A percentile compares a stretch with the other conserved stretches of the same genome.
Conservation (phyloP, 2,888 invertebrate species). For the Nomada flava region DNA sequence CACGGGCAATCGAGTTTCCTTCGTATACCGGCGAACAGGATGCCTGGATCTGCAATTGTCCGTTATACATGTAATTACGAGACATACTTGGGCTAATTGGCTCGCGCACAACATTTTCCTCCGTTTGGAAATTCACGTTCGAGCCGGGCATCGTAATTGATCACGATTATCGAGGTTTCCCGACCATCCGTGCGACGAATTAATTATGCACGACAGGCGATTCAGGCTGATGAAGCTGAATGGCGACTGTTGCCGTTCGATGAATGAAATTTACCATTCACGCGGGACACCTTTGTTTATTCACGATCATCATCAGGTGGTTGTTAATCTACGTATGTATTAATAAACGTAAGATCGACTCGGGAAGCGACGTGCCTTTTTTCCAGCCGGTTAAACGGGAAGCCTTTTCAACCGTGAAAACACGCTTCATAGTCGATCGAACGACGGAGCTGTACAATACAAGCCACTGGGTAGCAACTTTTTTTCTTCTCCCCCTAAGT, state of each 20-base stretch:
- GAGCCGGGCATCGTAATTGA: conserved; percentile 33
- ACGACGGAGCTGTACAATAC: conserved; percentile 27
- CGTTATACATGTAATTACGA: conserved; percentile 51
- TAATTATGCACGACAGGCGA: conserved; percentile 41
- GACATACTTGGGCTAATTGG: conserved; percentile 52
- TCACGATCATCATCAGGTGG: conserved; percentile 38
- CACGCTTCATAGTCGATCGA: conserved; percentile 37
- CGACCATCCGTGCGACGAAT: conserved; percentile 38
- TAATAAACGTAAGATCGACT: conserved; percentile 23
- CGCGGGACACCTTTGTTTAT: not conserved
- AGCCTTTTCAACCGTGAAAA: conserved; percentile 34
- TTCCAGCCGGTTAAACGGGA: conserved; percentile 23
- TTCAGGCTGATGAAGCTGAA: not conserved
- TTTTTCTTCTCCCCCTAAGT: not conserved
- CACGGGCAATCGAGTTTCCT: not conserved
- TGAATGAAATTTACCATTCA: conserved; percentile 11
- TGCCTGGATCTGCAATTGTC: conserved; percentile 27
- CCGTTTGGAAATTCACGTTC: conserved; percentile 44
- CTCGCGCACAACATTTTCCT: conserved; percentile 43
- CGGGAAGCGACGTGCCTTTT: conserved; percentile 7
- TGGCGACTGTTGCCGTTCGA: not conserved
- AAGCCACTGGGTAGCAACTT: conserved; percentile 34
- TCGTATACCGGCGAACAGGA: conserved; percentile 17
- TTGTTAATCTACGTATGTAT: conserved; percentile 17
- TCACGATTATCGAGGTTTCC: conserved; percentile 25